These are phyloP conservation scores for Drosophila nannoptera DNA, from an alignment of 1,140 invertebrate species.

Conservation along the genomic window DNA sequence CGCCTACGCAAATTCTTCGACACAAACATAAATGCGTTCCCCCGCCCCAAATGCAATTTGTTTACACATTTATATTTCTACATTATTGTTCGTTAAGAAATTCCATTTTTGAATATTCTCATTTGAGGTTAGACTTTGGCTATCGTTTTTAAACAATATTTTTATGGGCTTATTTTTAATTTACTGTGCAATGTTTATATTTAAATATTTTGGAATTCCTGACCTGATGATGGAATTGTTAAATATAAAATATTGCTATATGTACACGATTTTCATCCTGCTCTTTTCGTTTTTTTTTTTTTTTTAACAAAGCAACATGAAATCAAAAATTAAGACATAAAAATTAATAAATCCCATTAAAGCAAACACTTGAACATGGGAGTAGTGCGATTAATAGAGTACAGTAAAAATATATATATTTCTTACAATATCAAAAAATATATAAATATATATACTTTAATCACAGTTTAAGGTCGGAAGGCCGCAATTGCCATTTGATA, in stretches of 20 bases:
- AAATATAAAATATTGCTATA: constrained; percentile 2
- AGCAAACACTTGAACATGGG: background rate
- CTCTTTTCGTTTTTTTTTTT: background rate
- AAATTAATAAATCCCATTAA: constrained; percentile 2
- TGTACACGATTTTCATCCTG: background rate
- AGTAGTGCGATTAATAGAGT: too few species aligned
- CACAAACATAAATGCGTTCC: constrained; percentile 16
- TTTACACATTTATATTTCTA: constrained; percentile 33
- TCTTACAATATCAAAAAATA: background rate
- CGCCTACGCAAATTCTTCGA: constrained; percentile 14
- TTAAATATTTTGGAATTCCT: constrained; percentile 15
- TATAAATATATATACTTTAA: constrained; percentile 5
- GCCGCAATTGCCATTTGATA: constrained; percentile 15
- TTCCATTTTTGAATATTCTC: constrained; percentile 18
- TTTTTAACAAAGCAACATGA: background rate
- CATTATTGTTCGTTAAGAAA: constrained; percentile 20
- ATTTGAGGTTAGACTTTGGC: constrained; percentile 16
- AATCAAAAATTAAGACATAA: background rate
- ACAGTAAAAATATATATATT: background rate
- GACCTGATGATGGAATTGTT: too few species aligned
- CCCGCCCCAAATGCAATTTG: constrained; percentile 23
- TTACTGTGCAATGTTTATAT: constrained; percentile 18
- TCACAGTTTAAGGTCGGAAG: constrained; percentile 18
- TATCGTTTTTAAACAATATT: constrained; percentile 4
- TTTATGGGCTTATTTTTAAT: constrained; percentile 25